Conservation (phyloP, 2,888 invertebrate genomes). For the Eubasilissa splendida region DNA sequence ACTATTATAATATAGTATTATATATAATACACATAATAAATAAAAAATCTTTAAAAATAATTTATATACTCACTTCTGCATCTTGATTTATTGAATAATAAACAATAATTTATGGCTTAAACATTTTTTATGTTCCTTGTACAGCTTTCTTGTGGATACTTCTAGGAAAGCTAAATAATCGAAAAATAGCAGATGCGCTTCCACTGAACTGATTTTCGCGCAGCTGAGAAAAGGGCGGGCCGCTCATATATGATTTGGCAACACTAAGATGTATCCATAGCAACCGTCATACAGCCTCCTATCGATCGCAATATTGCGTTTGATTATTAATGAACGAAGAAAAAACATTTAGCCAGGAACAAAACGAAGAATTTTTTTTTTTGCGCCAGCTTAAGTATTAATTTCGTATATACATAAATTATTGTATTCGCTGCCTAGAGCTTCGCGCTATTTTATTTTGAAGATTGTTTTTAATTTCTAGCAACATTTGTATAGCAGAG, state of each 20-base stretch:
- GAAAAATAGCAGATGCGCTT: conserved; percentile 31
- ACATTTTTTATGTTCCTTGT: no score
- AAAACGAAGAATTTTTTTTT: no score
- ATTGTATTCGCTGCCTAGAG: not conserved
- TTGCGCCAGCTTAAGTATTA: no score
- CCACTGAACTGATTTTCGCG: conserved; percentile 38
- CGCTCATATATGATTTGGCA: conserved; percentile 42
- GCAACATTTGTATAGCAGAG: not conserved
- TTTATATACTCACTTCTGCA: no score
- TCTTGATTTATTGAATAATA: no score
- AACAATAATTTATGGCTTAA: no score
- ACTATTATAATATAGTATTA: no score
- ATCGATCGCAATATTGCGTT: conserved; percentile 28
- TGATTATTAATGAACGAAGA: not conserved
- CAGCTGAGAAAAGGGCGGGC: conserved; percentile 52
- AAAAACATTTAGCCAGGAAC: no score
- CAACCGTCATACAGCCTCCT: conserved; percentile 35
- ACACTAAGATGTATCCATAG: conserved; percentile 40
- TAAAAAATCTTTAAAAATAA: no score
- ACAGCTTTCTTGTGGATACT: not conserved
- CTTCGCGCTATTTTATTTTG: not conserved
- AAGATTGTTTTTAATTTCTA: not conserved
- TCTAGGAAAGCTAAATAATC: not conserved
- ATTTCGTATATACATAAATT: no score
- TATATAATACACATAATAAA: no score